Percentiles rank a stretch among this genome's conserved stretches.
phyloP scores from a whole-genome alignment of 2,113 vertebrate species.

The Bagarius yarrelli region DNA sequence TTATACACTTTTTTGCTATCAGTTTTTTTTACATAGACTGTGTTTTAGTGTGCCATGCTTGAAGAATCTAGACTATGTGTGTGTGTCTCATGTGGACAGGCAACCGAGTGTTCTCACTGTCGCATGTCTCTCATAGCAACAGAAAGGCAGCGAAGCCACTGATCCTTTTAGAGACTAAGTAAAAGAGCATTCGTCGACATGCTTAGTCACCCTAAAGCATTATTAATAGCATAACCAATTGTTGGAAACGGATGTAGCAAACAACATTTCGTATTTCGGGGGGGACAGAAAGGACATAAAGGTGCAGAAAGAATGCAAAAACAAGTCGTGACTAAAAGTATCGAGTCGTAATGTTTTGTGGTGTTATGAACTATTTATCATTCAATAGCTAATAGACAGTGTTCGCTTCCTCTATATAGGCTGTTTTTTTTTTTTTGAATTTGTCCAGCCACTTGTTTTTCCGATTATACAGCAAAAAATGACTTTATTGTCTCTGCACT shows the following conservation, averaged over 20 bases:
- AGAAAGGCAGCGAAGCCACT: slow-evolving; percentile 23
- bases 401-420: neutral
- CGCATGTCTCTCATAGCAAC: slow-evolving; percentile 46
- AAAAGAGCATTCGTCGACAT: slow-evolving; percentile 11
- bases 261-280: neutral
- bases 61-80: slow-evolving; percentile 18
- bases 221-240: slow-evolving; percentile 26
- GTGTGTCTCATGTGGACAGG: slow-evolving; percentile 26
- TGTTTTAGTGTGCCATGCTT: slow-evolving; percentile 3
- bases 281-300: neutral
- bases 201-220: slow-evolving; percentile 24
- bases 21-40: neutral
- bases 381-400: neutral
- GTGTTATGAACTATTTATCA: slow-evolving; percentile 3
- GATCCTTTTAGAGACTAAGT: slow-evolving; percentile 42
- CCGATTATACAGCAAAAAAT: slow-evolving; percentile 7
- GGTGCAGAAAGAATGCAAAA: neutral
- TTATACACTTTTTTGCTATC: neutral
- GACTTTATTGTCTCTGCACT: neutral
- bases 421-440: neutral
- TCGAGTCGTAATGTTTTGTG: neutral
- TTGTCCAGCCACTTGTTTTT: slow-evolving; percentile 1
- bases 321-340: neutral
- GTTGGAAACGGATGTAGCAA: neutral
- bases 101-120: slow-evolving; percentile 15